Evolutionary conservation across 37 sponge, comb jelly and placozoan species (phyloP).

Genomic region (Bolinopsis microptera): DNA sequence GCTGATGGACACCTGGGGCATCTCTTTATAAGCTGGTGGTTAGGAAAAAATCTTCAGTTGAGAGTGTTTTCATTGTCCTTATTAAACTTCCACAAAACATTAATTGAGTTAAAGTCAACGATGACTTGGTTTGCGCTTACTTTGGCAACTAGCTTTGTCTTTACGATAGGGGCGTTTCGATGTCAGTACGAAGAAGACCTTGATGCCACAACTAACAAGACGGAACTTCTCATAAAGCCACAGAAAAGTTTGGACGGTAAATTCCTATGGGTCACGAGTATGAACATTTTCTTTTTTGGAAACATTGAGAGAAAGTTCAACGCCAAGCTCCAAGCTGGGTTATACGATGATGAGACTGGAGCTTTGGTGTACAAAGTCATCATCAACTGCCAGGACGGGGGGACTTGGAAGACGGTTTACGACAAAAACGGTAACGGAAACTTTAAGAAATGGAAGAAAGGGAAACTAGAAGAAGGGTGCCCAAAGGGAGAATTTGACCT

Average conservation of each 20-base stretch:
- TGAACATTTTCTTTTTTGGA: neutral
- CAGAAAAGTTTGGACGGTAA: neutral
- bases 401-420: neutral
- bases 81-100: neutral
- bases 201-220: neutral
- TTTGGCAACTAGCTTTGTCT: no score
- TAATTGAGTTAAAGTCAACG: no score
- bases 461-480: neutral
- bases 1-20: neutral
- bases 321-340: neutral
- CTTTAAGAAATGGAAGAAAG: neutral
- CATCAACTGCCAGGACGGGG: neutral
- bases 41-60: neutral
- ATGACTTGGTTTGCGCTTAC: no score
- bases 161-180: neutral
- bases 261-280: neutral
- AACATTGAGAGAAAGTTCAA: neutral
- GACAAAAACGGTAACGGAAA: conserved; percentile 12
- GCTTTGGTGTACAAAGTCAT: conserved; percentile 1
- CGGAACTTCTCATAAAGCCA: neutral
- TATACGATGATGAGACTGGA: neutral
- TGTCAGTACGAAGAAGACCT: neutral
- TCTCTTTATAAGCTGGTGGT: neutral
- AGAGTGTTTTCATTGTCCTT: neutral
- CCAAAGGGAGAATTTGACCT: neutral